Conservation (phyloP, 2,797 vertebrate genomes). For the Phrynocephalus vlangalii region DNA sequence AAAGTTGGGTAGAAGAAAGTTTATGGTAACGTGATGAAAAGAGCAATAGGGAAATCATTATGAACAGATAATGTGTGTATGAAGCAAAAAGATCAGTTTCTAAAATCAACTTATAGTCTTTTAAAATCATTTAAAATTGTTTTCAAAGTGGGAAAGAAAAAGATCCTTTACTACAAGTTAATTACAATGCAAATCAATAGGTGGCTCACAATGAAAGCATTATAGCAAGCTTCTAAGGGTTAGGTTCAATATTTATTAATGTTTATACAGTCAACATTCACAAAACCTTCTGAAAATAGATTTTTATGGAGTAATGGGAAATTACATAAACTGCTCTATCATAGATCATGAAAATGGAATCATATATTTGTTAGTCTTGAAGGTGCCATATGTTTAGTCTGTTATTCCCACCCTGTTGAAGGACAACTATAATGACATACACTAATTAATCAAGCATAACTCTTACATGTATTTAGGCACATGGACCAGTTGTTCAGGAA, state of each 20-base stretch:
- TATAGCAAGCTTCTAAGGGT: neutral
- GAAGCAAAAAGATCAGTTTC: neutral
- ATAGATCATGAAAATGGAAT: neutral
- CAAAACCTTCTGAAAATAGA: constrained; percentile 24
- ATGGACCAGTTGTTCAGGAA: constrained; percentile 1
- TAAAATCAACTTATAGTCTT: neutral
- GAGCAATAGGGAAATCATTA: neutral
- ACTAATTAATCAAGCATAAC: constrained; percentile 30
- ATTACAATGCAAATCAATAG: constrained; percentile 15
- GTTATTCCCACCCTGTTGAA: neutral
- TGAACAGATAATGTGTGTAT: neutral
- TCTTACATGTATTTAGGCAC: neutral
- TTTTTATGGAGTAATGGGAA: constrained; percentile 32
- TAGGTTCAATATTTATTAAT: constrained; percentile 27
- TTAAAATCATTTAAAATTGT: neutral
- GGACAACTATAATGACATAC: neutral
- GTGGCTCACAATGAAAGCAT: neutral
- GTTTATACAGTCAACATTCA: constrained; percentile 30
- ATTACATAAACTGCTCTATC: neutral
- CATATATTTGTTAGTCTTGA: neutral
- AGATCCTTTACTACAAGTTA: neutral
- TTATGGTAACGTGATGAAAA: neutral
- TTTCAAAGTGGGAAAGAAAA: neutral
- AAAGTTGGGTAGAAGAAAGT: neutral
- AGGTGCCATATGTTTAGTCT: neutral